These are phyloP conservation scores for Pedionomus torquatus DNA, from an alignment of 2,113 vertebrate genomes.

Conservation along the genomic window DNA sequence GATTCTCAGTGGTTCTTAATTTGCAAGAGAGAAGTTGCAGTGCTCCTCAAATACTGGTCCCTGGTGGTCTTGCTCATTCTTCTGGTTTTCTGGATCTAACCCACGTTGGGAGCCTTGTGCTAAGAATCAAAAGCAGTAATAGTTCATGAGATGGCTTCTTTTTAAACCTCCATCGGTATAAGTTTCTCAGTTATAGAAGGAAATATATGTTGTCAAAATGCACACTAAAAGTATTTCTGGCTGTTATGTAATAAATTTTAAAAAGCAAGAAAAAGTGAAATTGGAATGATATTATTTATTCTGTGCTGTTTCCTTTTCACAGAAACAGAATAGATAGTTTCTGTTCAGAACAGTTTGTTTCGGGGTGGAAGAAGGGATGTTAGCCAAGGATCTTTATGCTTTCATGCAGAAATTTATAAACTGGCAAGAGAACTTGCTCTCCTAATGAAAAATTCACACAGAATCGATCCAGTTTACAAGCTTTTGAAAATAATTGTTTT, in stretches of 20 bases:
- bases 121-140: neutral
- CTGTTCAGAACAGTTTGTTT: conserved; percentile 63
- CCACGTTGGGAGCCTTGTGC: accelerated
- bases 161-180: neutral
- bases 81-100: neutral
- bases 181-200: neutral
- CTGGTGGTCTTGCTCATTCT: neutral
- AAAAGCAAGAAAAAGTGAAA: neutral
- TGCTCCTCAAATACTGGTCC: neutral
- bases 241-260: neutral
- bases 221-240: neutral
- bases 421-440: conserved; percentile 13
- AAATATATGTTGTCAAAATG: neutral
- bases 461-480: conserved; percentile 43
- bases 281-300: neutral
- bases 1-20: neutral
- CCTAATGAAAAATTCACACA: conserved; percentile 3
- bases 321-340: conserved; percentile 32
- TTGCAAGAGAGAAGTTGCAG: neutral
- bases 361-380: conserved; percentile 4
- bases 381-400: conserved; percentile 46
- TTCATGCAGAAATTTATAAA: conserved; percentile 32
- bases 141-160: neutral
- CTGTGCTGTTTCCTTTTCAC: conserved; percentile 11
- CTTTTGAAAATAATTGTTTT: conserved; percentile 51